Base-by-base conservation (phyloP, 2,797 vertebrate genomes). In the Lithobates pipiens region DNA sequence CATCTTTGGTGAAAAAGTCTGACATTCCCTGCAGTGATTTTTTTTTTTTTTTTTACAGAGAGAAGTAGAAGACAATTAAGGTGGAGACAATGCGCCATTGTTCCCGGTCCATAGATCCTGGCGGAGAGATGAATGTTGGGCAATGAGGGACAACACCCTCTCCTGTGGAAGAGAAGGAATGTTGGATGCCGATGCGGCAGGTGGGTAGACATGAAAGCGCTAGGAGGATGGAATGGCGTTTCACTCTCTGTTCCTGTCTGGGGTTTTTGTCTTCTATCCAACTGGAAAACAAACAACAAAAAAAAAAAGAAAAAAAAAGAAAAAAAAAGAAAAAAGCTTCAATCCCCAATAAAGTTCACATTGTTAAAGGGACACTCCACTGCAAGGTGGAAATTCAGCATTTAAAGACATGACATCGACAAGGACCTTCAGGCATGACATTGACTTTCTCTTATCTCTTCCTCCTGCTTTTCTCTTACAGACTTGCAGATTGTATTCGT, bases 121-220 rank as follows among this genome's bases (percentile, higher is more conserved):
- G 88, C 82, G 81, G 83, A 70, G 86, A 89, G 10, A 90, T 90
- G 89, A 88, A 67, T 81, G 61, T 90, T 90, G 92, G 91, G 88
- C 89, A 79, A 88, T 69, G 39, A 80, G 89, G 82, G 85, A 84
- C 86, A 91, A 87, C 89, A 86, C 88, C 91, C 89, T 50, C 11
- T 76, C 76, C 21, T 65, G 91, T 90, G 89, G 90, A 86, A 85
- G 25, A 77, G 27, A 57, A 90, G 88, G 92, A 89, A 90, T 76
- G 89, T 89, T 88, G 90, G 90, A 90, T 89, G 85, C 76, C 77
- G 85, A 10, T 44, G 86, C 57, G 85, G 34, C 10, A 76, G 91
- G 83, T 91, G 89, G 92, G 92, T 88, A 88, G 91, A 88, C 80
- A 88, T 89, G 91, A 76, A 92, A 89, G 80, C 36, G 50, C 50